Conservation (phyloP, 2,113 vertebrate genomes). For the Callopanchax toddi region DNA sequence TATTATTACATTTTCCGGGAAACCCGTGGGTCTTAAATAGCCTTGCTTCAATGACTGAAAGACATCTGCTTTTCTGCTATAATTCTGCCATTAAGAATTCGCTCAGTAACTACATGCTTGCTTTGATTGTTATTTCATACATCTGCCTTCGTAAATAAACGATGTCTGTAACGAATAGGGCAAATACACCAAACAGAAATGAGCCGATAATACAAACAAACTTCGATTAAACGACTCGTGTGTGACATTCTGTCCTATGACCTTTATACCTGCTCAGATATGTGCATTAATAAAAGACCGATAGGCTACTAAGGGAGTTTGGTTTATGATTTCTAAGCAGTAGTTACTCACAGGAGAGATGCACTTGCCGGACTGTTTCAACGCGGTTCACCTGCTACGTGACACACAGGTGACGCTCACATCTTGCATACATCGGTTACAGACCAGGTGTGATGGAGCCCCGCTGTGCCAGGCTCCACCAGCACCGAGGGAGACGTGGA, state of each 20-base stretch:
- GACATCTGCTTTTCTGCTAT: not conserved
- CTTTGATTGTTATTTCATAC: not conserved
- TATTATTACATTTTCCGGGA: too few relatives aligned
- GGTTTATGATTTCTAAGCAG: conserved; percentile 27
- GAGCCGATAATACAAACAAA: too few relatives aligned
- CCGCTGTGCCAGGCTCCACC: conserved; percentile 39
- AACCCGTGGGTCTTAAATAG: not conserved
- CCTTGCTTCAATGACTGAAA: not conserved
- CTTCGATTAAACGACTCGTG: not conserved
- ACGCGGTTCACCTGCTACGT: conserved; percentile 46
- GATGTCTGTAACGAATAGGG: too few relatives aligned
- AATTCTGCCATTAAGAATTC: not conserved
- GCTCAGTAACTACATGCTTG: not conserved
- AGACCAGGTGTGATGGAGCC: conserved; percentile 43
- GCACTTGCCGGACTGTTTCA: conserved; percentile 47
- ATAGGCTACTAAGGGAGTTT: conserved; percentile 30
- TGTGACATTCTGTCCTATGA: not conserved
- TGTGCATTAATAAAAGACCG: not conserved
- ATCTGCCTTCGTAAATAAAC: too few relatives aligned
- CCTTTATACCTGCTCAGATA: not conserved
- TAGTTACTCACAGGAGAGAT: conserved; percentile 74
- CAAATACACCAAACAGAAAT: too few relatives aligned
- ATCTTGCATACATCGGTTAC: conserved; percentile 44
- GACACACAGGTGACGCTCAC: conserved; percentile 41
- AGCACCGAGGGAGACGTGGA: conserved; percentile 32